phyloP scores from a whole-genome alignment of 2,113 vertebrate genomes.

The Apus apus region DNA sequence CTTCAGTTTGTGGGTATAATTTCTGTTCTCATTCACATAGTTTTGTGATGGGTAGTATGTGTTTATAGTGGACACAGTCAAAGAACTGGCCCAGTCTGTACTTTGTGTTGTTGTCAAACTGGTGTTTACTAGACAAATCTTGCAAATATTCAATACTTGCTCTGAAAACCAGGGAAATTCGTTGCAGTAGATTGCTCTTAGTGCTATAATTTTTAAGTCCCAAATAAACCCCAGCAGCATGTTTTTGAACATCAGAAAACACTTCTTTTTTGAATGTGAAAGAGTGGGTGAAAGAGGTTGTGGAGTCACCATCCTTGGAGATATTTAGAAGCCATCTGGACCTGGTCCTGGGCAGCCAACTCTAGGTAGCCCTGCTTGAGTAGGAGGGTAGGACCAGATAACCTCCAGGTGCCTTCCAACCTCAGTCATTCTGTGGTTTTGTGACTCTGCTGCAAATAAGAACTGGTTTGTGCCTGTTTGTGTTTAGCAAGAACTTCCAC shows the following conservation, averaged over 20 bases:
- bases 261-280: neutral
- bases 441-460: neutral
- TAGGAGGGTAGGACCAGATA: neutral
- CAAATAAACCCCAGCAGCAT: neutral
- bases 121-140: neutral
- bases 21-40: neutral
- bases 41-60: neutral
- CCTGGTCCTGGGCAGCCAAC: neutral
- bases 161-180: neutral
- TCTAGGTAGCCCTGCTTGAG: neutral
- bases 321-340: neutral
- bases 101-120: neutral
- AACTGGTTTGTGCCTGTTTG: neutral
- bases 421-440: neutral
- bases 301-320: neutral
- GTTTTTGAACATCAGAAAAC: neutral
- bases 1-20: neutral
- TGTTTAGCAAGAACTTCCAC: neutral
- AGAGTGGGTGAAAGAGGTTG: neutral
- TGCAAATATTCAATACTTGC: neutral
- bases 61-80: neutral
- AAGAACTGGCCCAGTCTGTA: neutral
- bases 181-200: neutral
- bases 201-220: neutral
- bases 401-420: neutral